These are phyloP conservation scores for Bilobella aurantiaca DNA, from an alignment of 1,140 invertebrate genomes.

Conservation along the genomic window DNA sequence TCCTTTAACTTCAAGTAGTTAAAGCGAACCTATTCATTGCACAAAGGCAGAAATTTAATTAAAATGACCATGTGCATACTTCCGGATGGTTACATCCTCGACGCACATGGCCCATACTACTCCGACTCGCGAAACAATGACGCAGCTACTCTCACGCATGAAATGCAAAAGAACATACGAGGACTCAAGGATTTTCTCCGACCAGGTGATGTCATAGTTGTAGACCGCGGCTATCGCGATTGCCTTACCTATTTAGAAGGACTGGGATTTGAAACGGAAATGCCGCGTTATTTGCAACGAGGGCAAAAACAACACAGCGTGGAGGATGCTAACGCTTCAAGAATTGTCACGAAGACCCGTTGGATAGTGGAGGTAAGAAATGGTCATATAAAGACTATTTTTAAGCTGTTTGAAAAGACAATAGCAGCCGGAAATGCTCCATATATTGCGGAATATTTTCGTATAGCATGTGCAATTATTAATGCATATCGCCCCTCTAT, in stretches of 20 bases:
- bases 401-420: constrained; percentile 20
- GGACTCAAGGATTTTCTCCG: background rate
- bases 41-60: constrained; percentile 15
- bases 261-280: background rate
- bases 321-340: constrained; percentile 14
- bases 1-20: no score
- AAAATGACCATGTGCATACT: constrained; percentile 22
- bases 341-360: constrained; percentile 25
- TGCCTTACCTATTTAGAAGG: background rate
- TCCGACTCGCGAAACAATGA: constrained; percentile 26
- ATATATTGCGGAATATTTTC: constrained; percentile 10
- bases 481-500: constrained; percentile 11
- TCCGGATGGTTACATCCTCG: constrained; percentile 29
- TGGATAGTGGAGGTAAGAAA: constrained; percentile 32
- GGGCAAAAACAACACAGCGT: constrained; percentile 3
- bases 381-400: constrained; percentile 28
- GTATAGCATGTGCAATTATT: constrained; percentile 2
- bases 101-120: constrained; percentile 28
- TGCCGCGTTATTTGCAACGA: constrained; percentile 1
- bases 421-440: constrained; percentile 15
- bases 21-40: no score
- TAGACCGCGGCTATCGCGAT: constrained; percentile 22
- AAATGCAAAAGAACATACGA: background rate
- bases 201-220: constrained; percentile 6
- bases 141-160: constrained; percentile 3